These are phyloP conservation scores for Peromyscus polionotus DNA, from an alignment of 2,113 vertebrate genomes.

Conservation along the genomic window DNA sequence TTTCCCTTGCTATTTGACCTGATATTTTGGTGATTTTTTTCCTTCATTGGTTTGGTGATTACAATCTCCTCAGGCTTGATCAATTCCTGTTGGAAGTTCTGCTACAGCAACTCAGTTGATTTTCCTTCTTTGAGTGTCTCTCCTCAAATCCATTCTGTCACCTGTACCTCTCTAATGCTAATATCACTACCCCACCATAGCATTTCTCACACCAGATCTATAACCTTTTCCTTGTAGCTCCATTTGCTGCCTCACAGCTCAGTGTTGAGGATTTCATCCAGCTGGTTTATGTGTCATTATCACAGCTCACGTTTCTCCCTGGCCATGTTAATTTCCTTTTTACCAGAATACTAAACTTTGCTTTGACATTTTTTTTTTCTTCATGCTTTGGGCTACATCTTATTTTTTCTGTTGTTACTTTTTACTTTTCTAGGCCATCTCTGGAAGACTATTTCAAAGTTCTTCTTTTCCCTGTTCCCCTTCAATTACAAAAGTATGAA, in stretches of 20 bases:
- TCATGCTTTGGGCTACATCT: background rate
- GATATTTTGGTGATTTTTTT: background rate
- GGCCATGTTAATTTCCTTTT: background rate
- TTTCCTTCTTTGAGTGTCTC: background rate
- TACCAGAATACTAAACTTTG: background rate
- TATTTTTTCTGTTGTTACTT: background rate
- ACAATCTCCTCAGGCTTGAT: background rate
- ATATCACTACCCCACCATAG: background rate
- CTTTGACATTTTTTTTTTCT: background rate
- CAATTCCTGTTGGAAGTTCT: background rate
- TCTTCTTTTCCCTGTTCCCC: background rate
- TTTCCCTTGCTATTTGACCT: background rate
- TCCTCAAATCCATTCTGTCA: background rate
- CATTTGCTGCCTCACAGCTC: background rate
- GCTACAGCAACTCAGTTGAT: background rate
- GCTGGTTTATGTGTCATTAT: background rate
- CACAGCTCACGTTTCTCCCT: background rate
- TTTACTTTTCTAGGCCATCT: background rate
- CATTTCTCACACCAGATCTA: background rate
- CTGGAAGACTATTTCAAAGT: constrained; percentile 11
- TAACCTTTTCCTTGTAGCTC: background rate
- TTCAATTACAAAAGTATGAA: background rate
- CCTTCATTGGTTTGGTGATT: background rate
- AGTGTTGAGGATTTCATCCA: background rate
- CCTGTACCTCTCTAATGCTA: background rate